These are phyloP conservation scores for Drosophila kepulauana DNA, from an alignment of 1,140 invertebrate species.

Conservation along the genomic window DNA sequence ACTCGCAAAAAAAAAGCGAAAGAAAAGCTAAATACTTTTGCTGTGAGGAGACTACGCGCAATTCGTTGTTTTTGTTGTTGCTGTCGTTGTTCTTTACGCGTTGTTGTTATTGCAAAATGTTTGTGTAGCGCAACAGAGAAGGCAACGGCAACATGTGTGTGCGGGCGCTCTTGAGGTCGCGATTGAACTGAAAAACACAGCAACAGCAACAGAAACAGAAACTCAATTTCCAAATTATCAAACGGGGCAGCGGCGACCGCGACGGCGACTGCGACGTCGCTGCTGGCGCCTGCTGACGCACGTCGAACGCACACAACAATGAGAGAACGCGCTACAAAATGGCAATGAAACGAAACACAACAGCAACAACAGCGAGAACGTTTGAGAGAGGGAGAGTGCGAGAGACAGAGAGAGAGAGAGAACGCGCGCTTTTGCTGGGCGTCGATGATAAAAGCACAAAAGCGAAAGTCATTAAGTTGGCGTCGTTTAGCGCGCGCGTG, in stretches of 20 bases:
- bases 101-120: conserved; percentile 30
- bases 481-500: conserved; percentile 25
- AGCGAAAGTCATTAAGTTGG: conserved; percentile 49
- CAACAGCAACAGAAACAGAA: conserved; percentile 54
- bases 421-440: conserved; percentile 5
- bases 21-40: conserved; percentile 38
- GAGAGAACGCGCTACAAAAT: conserved; percentile 19
- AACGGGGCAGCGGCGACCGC: conserved; percentile 5
- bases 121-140: background rate
- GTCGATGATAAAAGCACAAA: conserved; percentile 26
- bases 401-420: background rate
- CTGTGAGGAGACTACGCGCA: conserved; percentile 26
- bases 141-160: conserved; percentile 55
- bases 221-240: conserved; percentile 51
- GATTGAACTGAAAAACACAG: conserved; percentile 69
- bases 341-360: conserved; percentile 31
- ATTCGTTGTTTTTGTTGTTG: conserved; percentile 35
- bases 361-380: background rate
- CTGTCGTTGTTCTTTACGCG: conserved; percentile 17
- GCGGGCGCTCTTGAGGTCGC: conserved; percentile 68
- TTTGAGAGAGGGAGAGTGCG: background rate
- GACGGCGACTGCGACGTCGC: background rate
- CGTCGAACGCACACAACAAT: conserved; percentile 22
- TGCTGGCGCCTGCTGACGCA: conserved; percentile 34
- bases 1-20: conserved; percentile 17